These are phyloP conservation scores for Orgyia antiqua DNA, from an alignment of 2,888 invertebrate genomes.

Conservation along the genomic window DNA sequence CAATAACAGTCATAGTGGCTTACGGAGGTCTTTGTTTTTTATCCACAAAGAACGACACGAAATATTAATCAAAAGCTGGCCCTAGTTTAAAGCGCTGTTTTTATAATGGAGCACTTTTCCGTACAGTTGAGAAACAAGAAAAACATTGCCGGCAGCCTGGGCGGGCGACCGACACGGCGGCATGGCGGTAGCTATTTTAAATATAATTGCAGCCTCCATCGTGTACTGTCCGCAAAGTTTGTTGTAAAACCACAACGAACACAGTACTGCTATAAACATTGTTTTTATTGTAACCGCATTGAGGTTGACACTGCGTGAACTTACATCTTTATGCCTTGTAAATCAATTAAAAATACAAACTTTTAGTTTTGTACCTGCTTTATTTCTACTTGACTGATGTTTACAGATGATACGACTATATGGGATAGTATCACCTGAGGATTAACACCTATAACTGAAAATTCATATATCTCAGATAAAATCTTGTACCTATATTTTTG, in stretches of 20 bases:
- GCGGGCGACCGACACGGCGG: conserved; percentile 26
- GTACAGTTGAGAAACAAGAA: conserved; percentile 11
- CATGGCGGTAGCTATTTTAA: conserved; percentile 37
- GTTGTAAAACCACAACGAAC: conserved; percentile 33
- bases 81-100: too few species aligned
- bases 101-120: too few species aligned
- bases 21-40: too few species aligned
- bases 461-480: too few species aligned
- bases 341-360: neutral
- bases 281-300: conserved; percentile 27
- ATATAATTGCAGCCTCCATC: conserved; percentile 42
- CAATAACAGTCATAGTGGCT: too few species aligned
- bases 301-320: neutral
- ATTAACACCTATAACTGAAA: too few species aligned
- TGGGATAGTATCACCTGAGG: too few species aligned
- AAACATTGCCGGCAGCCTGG: conserved; percentile 25
- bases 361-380: neutral
- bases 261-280: conserved; percentile 27
- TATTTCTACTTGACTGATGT: too few species aligned
- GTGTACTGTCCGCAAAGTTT: conserved; percentile 28
- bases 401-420: too few species aligned
- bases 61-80: too few species aligned
- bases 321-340: neutral
- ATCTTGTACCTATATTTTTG: too few species aligned
- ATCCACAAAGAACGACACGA: too few species aligned